Evolutionary conservation across 2,888 invertebrate genomes (phyloP).

Genomic region (Gasteruption jaculator): DNA sequence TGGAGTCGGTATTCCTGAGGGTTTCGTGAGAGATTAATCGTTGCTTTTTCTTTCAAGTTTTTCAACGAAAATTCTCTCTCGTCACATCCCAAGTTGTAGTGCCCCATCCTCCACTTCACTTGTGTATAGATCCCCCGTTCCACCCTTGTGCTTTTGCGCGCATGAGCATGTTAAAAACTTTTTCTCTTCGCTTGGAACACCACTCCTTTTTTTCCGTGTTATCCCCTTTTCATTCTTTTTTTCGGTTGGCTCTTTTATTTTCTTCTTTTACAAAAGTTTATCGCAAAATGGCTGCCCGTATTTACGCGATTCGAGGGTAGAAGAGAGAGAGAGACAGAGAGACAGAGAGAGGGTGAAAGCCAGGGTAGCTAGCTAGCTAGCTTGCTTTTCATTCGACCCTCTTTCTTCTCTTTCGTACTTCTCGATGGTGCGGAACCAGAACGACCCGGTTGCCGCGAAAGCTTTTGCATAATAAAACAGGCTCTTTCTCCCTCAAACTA

Average conservation of each 20-base stretch:
- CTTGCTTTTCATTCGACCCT: too few relatives aligned
- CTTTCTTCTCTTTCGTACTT: too few relatives aligned
- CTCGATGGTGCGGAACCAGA: slow-evolving; percentile 41
- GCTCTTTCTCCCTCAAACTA: slow-evolving; percentile 32
- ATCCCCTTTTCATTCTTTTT: slow-evolving; percentile 12
- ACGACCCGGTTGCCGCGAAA: slow-evolving; percentile 49
- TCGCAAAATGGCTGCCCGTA: slow-evolving; percentile 51
- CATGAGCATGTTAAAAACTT: too few relatives aligned
- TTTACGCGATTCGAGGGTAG: slow-evolving; percentile 48
- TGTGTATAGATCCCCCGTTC: slow-evolving; percentile 13
- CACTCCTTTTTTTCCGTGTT: slow-evolving; percentile 11
- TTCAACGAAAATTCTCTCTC: too few relatives aligned
- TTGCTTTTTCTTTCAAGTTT: too few relatives aligned
- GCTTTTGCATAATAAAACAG: slow-evolving; percentile 53
- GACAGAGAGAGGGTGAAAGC: background rate
- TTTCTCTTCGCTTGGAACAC: slow-evolving; percentile 8
- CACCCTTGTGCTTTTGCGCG: slow-evolving; percentile 8
- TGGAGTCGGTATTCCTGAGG: too few relatives aligned
- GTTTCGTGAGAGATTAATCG: too few relatives aligned
- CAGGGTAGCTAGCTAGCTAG: too few relatives aligned
- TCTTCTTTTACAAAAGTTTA: slow-evolving; percentile 36
- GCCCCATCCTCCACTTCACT: too few relatives aligned
- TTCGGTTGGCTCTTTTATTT: slow-evolving; percentile 4
- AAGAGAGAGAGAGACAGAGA: slow-evolving; percentile 3
- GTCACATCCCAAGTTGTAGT: too few relatives aligned